phyloP scores from a whole-genome alignment of 2,888 invertebrate genomes.

The Megastigmus dorsalis region DNA sequence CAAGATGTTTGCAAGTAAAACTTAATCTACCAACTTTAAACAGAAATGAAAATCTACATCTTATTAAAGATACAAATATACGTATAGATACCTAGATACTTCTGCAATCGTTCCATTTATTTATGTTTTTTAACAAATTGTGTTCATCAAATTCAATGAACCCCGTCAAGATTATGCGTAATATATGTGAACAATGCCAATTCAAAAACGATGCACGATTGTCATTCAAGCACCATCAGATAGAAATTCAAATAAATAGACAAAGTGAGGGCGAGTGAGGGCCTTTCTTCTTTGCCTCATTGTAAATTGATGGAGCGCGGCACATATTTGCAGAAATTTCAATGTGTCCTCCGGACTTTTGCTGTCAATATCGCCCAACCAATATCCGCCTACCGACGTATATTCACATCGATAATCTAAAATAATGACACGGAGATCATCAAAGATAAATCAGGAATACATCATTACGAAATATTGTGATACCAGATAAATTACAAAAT shows the following conservation, averaged over 20 bases:
- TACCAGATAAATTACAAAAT: too few relatives aligned
- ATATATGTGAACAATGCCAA: slow-evolving; percentile 9
- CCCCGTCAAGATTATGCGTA: slow-evolving; percentile 9
- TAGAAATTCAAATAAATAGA: slow-evolving; percentile 34
- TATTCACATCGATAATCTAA: neutral
- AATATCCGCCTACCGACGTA: neutral
- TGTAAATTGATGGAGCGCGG: slow-evolving; percentile 8
- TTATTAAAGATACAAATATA: too few relatives aligned
- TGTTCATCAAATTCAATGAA: slow-evolving; percentile 16
- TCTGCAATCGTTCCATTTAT: too few relatives aligned
- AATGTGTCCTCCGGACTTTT: slow-evolving; percentile 2
- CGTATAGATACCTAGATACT: too few relatives aligned
- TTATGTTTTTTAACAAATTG: slow-evolving; percentile 1
- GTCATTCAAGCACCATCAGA: slow-evolving; percentile 12
- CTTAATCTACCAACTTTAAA: too few relatives aligned
- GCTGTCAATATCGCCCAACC: neutral
- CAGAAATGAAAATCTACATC: too few relatives aligned
- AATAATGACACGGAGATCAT: slow-evolving; percentile 3
- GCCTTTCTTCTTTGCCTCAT: slow-evolving; percentile 8
- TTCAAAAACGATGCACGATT: neutral
- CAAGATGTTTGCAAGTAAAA: too few relatives aligned
- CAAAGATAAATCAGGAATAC: neutral
- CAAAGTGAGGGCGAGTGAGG: neutral
- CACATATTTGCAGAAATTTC: slow-evolving; percentile 20
- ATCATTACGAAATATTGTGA: too few relatives aligned